Conservation (phyloP, 2,888 invertebrate species). For the Hypena proboscidalis region DNA sequence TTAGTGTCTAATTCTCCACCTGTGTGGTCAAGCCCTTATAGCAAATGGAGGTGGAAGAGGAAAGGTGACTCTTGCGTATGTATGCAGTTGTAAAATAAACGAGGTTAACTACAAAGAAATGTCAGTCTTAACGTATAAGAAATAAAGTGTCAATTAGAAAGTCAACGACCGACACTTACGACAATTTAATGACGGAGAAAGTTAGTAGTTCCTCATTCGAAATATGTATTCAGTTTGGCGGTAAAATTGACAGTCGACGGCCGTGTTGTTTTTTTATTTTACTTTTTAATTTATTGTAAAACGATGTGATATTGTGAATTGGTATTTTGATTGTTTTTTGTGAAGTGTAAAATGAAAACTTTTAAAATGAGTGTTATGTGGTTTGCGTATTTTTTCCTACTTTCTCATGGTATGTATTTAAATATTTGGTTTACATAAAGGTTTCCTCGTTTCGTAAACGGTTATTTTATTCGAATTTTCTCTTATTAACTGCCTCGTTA, state of each 20-base stretch:
- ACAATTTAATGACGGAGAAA: constrained; percentile 58
- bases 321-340: constrained; percentile 16
- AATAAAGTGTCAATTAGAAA: constrained; percentile 42
- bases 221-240: constrained; percentile 72
- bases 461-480: too few species aligned
- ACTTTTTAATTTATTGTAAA: constrained; percentile 17
- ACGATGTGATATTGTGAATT: constrained; percentile 4
- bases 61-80: too few species aligned
- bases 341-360: constrained; percentile 16
- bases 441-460: too few species aligned
- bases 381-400: constrained; percentile 44
- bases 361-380: constrained; percentile 44
- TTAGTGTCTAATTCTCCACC: too few species aligned
- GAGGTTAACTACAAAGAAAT: constrained; percentile 43
- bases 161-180: constrained; percentile 43
- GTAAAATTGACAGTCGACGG: constrained; percentile 51
- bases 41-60: too few species aligned
- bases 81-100: constrained; percentile 20
- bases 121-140: constrained; percentile 10
- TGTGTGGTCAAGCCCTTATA: too few species aligned
- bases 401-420: constrained; percentile 55
- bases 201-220: constrained; percentile 33
- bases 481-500: too few species aligned
- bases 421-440: neutral
- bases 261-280: constrained; percentile 28